phyloP scores from a whole-genome alignment of 2,888 invertebrate species.

The Eupeodes latifasciatus region DNA sequence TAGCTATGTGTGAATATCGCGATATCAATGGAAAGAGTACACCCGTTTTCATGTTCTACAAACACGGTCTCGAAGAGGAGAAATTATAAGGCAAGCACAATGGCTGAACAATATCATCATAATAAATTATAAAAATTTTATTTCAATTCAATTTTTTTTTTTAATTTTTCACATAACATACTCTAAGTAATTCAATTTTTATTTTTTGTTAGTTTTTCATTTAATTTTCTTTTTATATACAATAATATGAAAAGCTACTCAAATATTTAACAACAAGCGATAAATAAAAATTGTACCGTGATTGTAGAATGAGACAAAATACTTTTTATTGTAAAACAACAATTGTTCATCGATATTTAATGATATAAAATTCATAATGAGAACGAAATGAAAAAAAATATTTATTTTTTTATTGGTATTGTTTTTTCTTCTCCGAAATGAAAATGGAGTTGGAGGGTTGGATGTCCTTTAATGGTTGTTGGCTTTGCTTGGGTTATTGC shows the following conservation, averaged over 20 bases:
- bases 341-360: slow-evolving; percentile 69
- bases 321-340: slow-evolving; percentile 58
- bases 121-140: slow-evolving; percentile 50
- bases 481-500: slow-evolving; percentile 62
- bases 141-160: slow-evolving; percentile 38
- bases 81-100: slow-evolving; percentile 89
- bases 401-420: slow-evolving; percentile 5
- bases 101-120: slow-evolving; percentile 39
- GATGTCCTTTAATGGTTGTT: slow-evolving; percentile 57
- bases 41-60: slow-evolving; percentile 97
- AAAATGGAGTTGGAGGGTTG: slow-evolving; percentile 24
- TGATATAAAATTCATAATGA: slow-evolving; percentile 60
- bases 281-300: slow-evolving; percentile 58
- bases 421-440: not conserved
- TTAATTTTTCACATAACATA: slow-evolving; percentile 53
- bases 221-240: slow-evolving; percentile 28
- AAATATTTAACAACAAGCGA: slow-evolving; percentile 58
- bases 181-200: slow-evolving; percentile 74
- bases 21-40: slow-evolving; percentile 92
- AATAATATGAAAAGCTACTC: slow-evolving; percentile 58
- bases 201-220: slow-evolving; percentile 60
- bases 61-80: slow-evolving; percentile 97
- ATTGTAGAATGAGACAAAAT: slow-evolving; percentile 49
- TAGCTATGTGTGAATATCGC: slow-evolving; percentile 96
- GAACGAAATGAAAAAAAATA: slow-evolving; percentile 57